Evolutionary conservation across 2,888 invertebrate genomes (phyloP).

Genomic region (Schrankia costaestrigalis): DNA sequence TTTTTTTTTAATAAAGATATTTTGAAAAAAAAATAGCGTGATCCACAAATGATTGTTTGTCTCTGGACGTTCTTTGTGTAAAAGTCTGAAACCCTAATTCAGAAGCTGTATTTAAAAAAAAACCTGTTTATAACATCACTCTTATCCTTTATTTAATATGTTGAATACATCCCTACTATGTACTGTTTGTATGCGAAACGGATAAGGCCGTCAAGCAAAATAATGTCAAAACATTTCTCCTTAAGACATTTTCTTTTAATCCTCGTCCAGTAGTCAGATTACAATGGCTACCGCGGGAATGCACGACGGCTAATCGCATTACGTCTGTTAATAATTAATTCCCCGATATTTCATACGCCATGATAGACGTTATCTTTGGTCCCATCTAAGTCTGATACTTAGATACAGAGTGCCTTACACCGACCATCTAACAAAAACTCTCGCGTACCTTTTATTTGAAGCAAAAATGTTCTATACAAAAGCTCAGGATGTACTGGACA

Average conservation of each 20-base stretch:
- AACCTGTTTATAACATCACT: background rate
- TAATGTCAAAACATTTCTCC: constrained; percentile 28
- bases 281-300: constrained; percentile 59
- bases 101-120: no score
- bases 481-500: constrained; percentile 37
- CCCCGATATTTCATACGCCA: constrained; percentile 62
- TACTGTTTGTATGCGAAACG: no score
- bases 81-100: no score
- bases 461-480: constrained; percentile 27
- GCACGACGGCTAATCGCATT: constrained; percentile 67
- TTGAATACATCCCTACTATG: background rate
- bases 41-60: no score
- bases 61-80: no score
- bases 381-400: constrained; percentile 58
- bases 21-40: no score
- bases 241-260: constrained; percentile 33
- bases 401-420: constrained; percentile 41
- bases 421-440: constrained; percentile 41
- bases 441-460: constrained; percentile 17
- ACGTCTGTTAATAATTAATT: constrained; percentile 68
- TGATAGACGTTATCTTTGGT: constrained; percentile 64
- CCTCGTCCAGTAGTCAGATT: constrained; percentile 45
- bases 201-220: no score
- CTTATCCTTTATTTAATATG: background rate
- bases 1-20: no score